These are phyloP conservation scores for Prochilodus magdalenae DNA, from an alignment of 2,113 vertebrate species.

Conservation along the genomic window DNA sequence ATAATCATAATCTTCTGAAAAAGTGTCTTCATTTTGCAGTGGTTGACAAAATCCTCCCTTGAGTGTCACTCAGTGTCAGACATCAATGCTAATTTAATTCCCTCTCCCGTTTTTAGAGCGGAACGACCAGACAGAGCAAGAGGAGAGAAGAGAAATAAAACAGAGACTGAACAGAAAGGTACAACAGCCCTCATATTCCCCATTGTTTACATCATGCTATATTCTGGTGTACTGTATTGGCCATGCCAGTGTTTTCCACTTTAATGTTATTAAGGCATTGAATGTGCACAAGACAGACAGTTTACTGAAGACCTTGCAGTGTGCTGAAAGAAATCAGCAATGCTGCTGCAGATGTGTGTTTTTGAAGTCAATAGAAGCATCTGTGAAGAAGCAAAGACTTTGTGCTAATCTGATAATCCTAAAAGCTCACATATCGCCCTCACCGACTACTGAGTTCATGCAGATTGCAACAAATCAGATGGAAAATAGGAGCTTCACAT, in stretches of 20 bases:
- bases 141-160: constrained; percentile 97
- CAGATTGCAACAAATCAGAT: no score
- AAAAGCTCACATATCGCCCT: no score
- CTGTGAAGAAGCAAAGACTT: no score
- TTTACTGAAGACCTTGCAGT: no score
- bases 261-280: no score
- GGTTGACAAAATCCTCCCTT: constrained; percentile 7
- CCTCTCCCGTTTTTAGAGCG: constrained; percentile 79
- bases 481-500: not conserved
- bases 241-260: no score
- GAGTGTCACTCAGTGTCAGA: constrained; percentile 20
- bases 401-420: no score
- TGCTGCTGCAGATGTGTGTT: no score
- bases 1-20: not conserved
- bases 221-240: not conserved
- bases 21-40: not conserved
- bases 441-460: no score
- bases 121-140: constrained; percentile 96
- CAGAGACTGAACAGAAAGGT: constrained; percentile 98
- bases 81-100: constrained; percentile 35
- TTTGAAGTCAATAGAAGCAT: no score
- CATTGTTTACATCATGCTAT: not conserved
- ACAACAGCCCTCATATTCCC: constrained; percentile 29
- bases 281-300: no score
- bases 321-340: no score